Conservation (phyloP, 2,113 vertebrate species). For the Megaceryle maxima region DNA sequence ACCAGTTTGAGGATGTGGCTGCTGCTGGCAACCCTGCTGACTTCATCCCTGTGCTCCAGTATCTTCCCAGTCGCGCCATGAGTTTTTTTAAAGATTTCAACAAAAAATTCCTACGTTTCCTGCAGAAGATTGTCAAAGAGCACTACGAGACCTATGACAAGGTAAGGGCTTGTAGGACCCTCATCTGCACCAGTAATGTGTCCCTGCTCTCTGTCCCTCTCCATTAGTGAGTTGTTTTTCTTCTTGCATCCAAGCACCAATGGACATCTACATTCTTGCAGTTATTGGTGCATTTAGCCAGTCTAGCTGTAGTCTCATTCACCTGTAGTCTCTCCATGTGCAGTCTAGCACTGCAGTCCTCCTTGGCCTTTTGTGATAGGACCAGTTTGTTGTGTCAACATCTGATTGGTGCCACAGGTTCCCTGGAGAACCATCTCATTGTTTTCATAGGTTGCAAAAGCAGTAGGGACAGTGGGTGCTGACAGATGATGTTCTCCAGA, state of each 20-base stretch:
- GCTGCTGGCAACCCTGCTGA: conserved; percentile 80
- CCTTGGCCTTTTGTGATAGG: background rate
- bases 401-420: background rate
- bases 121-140: conserved; percentile 78
- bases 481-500: background rate
- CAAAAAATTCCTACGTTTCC: conserved; percentile 65
- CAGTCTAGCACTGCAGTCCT: background rate
- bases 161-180: conserved; percentile 67
- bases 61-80: conserved; percentile 80
- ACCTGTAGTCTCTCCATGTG: too few relatives aligned
- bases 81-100: conserved; percentile 77
- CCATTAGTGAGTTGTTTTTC: fast-evolving
- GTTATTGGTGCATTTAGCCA: background rate
- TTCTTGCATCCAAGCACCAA: background rate
- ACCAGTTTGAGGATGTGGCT: conserved; percentile 70
- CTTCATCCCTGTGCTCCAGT: conserved; percentile 86
- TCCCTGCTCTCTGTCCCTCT: background rate
- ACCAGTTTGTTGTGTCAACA: background rate
- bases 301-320: background rate
- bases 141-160: conserved; percentile 82
- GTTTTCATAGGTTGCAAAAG: background rate
- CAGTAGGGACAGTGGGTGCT: too few relatives aligned
- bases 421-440: background rate
- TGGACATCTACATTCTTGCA: background rate
- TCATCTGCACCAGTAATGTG: background rate